Base-by-base conservation (phyloP, 2,888 invertebrate genomes). In the Drosophila quinaria region DNA sequence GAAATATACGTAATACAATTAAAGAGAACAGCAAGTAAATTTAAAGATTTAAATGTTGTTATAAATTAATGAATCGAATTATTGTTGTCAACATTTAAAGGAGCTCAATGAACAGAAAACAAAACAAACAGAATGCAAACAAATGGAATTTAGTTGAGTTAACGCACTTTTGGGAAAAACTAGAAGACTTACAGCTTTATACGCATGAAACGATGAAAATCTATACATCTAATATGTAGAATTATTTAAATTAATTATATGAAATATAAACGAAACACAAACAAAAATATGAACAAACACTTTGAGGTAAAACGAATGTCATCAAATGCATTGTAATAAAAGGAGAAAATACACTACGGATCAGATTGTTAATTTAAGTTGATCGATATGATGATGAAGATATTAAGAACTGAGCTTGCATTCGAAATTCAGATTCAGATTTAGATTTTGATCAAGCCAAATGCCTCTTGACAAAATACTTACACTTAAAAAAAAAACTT, bases 141-240 rank as follows among this genome's bases (percentile, higher is more conserved):
- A 60, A 69, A 64, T 44, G 80, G 90, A 89, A 89, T 85, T 86
- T 78, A 84, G 81, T 86, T 87, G 87, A 85, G 73, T 67, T 73
- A 71, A 74, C 60, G 80, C 87, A 87, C 87, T 89, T 78, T 78
- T 76, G 55, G 73, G 79, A 74, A 77, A 73, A 81, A 74, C 84
- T 89, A 90, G 89, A 90, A 90, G 90, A 90, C 90, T 90, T 85
- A 90, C 87, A 89, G 90, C 90, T 90, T 90, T 90, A 90, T 82
- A 87, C 79, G 83, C 87, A 86, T 49, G 70, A 70, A 68, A 73
- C 63, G 64, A 78, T 74, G 72, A 61, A 71, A 80, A 89, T 89
- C 81, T 80, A 86, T 74, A 50, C 47, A 78, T 78, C 60, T 72
- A 55, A 70, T 74, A 69, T 78, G 70, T 88, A 88, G 89, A 63